Percentiles rank a stretch among this genome's conserved stretches.
phyloP scores from a whole-genome alignment of 2,797 vertebrate species.

The Spea hammondii region DNA sequence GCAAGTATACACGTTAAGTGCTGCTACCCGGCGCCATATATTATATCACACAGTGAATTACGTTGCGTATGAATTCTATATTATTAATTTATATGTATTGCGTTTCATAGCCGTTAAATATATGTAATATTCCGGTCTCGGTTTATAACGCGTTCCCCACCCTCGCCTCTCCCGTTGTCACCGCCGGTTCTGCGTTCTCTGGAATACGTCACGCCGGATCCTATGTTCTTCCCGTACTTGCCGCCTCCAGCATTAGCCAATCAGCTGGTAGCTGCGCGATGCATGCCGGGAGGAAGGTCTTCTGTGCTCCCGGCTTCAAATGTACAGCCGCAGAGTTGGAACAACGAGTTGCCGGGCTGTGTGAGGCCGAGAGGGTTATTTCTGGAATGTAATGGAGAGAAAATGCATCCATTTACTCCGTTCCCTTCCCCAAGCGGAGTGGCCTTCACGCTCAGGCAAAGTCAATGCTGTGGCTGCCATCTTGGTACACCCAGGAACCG shows the following conservation, averaged over 20 bases:
- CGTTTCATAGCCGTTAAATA: background rate
- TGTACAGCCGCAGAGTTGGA: no score
- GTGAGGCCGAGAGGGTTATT: no score
- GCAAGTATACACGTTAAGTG: background rate
- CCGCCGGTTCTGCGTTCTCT: no score
- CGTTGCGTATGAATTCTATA: background rate
- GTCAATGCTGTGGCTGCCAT: conserved; percentile 16
- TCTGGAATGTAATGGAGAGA: no score
- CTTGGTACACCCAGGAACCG: conserved; percentile 14
- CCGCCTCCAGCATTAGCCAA: conserved; percentile 24
- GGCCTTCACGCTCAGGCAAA: background rate
- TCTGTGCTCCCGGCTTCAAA: background rate
- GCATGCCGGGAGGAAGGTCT: background rate
- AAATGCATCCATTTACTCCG: background rate
- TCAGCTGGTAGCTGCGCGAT: background rate
- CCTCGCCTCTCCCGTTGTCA: background rate
- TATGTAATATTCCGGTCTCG: background rate
- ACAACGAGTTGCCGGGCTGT: background rate
- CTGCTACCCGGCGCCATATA: no score
- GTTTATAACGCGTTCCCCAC: background rate
- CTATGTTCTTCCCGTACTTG: background rate
- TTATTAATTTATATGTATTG: background rate
- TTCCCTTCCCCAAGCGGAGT: background rate
- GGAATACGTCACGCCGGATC: background rate
- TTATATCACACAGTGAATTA: no score